Conservation (phyloP, 2,888 invertebrate species). For the Tillus elongatus region DNA sequence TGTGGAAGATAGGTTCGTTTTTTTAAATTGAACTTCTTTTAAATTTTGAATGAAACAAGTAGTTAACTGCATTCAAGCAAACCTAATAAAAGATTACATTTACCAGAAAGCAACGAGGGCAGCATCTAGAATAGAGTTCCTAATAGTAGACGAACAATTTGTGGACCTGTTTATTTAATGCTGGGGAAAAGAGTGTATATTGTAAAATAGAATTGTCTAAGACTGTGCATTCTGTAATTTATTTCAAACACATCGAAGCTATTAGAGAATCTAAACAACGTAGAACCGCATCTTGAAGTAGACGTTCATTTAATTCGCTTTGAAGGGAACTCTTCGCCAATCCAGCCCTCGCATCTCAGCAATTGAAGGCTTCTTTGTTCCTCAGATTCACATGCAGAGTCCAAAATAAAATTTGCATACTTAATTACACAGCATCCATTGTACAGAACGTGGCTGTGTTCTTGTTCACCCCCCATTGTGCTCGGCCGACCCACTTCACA, state of each 20-base stretch:
- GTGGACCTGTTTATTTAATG: too few relatives aligned
- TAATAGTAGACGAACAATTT: too few relatives aligned
- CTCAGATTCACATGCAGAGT: slow-evolving; percentile 31
- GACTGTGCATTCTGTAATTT: slow-evolving; percentile 19
- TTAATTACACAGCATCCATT: slow-evolving; percentile 29
- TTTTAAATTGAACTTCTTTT: too few relatives aligned
- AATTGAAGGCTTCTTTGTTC: slow-evolving; percentile 34
- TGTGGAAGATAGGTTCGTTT: too few relatives aligned
- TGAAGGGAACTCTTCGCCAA: slow-evolving; percentile 28
- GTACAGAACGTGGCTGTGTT: slow-evolving; percentile 21
- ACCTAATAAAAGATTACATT: too few relatives aligned
- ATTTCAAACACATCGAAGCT: slow-evolving; percentile 26
- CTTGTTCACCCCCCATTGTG: slow-evolving; percentile 16
- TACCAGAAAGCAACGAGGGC: too few relatives aligned
- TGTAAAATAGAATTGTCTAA: slow-evolving; percentile 1
- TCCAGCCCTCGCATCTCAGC: slow-evolving; percentile 26
- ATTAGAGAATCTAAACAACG: slow-evolving; percentile 29
- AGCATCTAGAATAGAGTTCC: too few relatives aligned
- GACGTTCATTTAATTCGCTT: slow-evolving; percentile 31
- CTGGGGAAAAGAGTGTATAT: too few relatives aligned
- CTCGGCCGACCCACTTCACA: slow-evolving; percentile 21
- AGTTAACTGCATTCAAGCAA: too few relatives aligned
- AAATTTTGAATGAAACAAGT: too few relatives aligned
- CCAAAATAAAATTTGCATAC: slow-evolving; percentile 37
- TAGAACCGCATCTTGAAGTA: slow-evolving; percentile 27